phyloP scores from a whole-genome alignment of 2,113 vertebrate species.

The Dasyornis broadbenti region DNA sequence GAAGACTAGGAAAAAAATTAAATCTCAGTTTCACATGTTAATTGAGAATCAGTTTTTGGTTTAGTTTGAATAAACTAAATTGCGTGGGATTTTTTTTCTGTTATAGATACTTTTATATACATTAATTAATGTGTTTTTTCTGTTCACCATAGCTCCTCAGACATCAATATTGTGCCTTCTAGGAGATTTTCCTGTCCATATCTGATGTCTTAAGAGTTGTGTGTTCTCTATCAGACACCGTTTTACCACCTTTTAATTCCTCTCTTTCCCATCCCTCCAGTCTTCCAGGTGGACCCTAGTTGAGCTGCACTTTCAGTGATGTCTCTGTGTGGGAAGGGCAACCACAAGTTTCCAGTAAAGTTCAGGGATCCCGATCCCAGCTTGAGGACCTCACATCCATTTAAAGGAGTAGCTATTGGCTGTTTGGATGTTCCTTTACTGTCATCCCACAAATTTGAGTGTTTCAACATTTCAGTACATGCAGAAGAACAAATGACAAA shows the following conservation, averaged over 20 bases:
- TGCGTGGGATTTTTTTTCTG: not conserved
- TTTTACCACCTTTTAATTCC: not conserved
- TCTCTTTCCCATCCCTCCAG: not conserved
- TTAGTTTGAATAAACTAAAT: not conserved
- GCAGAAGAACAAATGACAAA: not conserved
- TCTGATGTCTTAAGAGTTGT: not conserved
- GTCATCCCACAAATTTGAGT: not conserved
- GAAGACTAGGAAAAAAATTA: not conserved
- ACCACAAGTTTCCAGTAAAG: rapidly evolving
- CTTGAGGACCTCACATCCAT: not conserved
- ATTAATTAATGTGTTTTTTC: not conserved
- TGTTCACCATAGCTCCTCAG: not conserved
- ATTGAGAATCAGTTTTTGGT: not conserved
- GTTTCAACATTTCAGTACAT: not conserved
- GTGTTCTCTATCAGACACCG: not conserved
- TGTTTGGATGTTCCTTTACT: not conserved
- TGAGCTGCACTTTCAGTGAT: not conserved
- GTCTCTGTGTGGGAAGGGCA: not conserved
- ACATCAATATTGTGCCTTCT: not conserved
- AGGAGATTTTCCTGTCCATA: not conserved
- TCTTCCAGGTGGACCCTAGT: not conserved
- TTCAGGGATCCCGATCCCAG: not conserved
- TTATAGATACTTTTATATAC: not conserved
- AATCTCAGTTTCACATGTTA: not conserved
- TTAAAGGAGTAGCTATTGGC: not conserved